phyloP scores from a whole-genome alignment of 2,888 invertebrate genomes.

The Cremastobaeus sp. region DNA sequence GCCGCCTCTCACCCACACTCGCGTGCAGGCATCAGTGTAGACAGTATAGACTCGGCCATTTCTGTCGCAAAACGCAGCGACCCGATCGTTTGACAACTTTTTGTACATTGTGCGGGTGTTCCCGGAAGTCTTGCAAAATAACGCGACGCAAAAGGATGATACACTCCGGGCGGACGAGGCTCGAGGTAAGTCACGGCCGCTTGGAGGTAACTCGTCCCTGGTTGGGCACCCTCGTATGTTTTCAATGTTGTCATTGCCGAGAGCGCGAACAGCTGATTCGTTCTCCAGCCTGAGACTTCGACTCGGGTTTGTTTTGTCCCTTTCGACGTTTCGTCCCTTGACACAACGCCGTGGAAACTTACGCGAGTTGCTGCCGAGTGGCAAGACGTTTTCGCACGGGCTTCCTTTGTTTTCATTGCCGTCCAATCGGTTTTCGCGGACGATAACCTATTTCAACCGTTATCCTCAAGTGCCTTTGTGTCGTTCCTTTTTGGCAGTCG shows the following conservation, averaged over 20 bases:
- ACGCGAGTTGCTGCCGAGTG: no score
- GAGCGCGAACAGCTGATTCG: slow-evolving; percentile 75
- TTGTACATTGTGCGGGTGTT: slow-evolving; percentile 71
- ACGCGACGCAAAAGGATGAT: slow-evolving; percentile 79
- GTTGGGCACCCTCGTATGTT: slow-evolving; percentile 61
- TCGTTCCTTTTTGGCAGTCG: neutral
- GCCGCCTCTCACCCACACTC: slow-evolving; percentile 54
- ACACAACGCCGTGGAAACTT: neutral
- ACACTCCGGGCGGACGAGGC: slow-evolving; percentile 78
- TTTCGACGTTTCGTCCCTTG: neutral
- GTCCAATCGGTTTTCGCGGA: slow-evolving; percentile 19
- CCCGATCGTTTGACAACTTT: slow-evolving; percentile 63
- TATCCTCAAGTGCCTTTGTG: neutral
- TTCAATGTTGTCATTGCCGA: slow-evolving; percentile 76
- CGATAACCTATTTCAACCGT: slow-evolving; percentile 41
- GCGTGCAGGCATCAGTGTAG: slow-evolving; percentile 59
- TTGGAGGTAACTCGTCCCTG: slow-evolving; percentile 30
- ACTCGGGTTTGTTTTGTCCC: slow-evolving; percentile 24
- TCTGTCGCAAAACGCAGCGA: slow-evolving; percentile 73
- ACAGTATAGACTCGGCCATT: slow-evolving; percentile 77
- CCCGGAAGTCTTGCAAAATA: slow-evolving; percentile 76
- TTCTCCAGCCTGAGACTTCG: slow-evolving; percentile 58
- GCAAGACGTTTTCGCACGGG: no score
- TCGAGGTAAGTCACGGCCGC: slow-evolving; percentile 75
- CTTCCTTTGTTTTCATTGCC: slow-evolving; percentile 41